A percentile compares a stretch with the other conserved stretches of the same genome.
Evolutionary conservation across 2,888 invertebrate species (phyloP).

Genomic region (Schizaphis graminum): DNA sequence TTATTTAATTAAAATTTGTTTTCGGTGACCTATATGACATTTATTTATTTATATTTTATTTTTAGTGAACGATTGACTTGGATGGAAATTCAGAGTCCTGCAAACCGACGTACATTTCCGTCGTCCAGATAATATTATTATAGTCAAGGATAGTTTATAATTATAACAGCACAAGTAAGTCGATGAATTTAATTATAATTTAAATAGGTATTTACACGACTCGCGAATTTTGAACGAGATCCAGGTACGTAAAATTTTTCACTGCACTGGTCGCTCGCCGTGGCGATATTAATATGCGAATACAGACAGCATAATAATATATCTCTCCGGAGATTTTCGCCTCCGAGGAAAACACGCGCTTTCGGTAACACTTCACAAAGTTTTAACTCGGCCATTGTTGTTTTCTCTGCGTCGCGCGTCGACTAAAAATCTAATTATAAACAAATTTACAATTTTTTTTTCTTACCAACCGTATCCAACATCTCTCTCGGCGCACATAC

Average conservation of each 20-base stretch:
- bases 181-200: background rate
- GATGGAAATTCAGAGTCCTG: no score
- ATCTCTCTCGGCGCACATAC: background rate
- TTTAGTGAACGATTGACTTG: background rate
- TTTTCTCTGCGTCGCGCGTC: background rate
- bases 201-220: background rate
- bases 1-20: no score
- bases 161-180: background rate
- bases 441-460: slow-evolving; percentile 29
- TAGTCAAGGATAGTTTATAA: background rate
- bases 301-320: background rate
- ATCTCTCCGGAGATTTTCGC: background rate
- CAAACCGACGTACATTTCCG: no score
- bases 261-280: background rate
- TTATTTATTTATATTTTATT: background rate
- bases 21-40: background rate
- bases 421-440: slow-evolving; percentile 37
- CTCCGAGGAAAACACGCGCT: background rate
- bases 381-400: background rate
- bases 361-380: background rate
- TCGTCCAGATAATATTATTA: no score
- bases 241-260: background rate
- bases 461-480: background rate
- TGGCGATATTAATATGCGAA: background rate
- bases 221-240: background rate